Conservation (phyloP, 2,113 vertebrate genomes). For the Oncorhynchus gorbuscha region DNA sequence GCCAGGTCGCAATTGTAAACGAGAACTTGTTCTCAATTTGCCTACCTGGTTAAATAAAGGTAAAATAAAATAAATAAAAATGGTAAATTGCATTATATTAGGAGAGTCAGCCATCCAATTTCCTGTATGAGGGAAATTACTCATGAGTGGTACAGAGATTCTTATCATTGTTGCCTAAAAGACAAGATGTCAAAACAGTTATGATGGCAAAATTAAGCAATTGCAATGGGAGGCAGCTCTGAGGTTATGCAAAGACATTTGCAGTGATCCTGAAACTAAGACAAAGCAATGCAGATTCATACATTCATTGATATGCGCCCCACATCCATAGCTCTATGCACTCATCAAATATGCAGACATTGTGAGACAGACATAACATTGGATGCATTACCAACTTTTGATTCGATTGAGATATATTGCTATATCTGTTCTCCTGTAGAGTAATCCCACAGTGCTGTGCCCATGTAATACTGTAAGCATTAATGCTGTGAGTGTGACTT, state of each 20-base stretch:
- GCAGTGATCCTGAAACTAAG: background rate
- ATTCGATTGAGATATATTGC: too few relatives aligned
- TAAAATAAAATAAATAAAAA: too few relatives aligned
- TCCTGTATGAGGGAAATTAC: too few relatives aligned
- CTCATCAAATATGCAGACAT: background rate
- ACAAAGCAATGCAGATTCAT: background rate
- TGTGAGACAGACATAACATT: too few relatives aligned
- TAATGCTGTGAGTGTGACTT: slow-evolving; percentile 29
- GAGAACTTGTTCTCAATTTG: too few relatives aligned
- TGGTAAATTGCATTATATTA: too few relatives aligned
- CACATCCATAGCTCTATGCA: background rate
- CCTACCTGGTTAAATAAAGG: too few relatives aligned
- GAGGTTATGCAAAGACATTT: background rate
- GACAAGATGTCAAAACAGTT: background rate
- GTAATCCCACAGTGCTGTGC: background rate
- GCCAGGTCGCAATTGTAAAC: too few relatives aligned
- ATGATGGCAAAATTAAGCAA: background rate
- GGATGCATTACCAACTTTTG: too few relatives aligned
- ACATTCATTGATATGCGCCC: background rate
- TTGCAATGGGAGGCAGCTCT: background rate
- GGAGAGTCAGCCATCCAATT: background rate
- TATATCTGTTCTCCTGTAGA: background rate
- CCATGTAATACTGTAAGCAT: too few relatives aligned
- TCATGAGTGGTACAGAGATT: too few relatives aligned
- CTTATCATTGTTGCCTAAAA: background rate